A percentile compares a stretch with the other conserved stretches of the same genome.
Conservation (phyloP, 2,113 vertebrate genomes). For the Lonchura striata region DNA sequence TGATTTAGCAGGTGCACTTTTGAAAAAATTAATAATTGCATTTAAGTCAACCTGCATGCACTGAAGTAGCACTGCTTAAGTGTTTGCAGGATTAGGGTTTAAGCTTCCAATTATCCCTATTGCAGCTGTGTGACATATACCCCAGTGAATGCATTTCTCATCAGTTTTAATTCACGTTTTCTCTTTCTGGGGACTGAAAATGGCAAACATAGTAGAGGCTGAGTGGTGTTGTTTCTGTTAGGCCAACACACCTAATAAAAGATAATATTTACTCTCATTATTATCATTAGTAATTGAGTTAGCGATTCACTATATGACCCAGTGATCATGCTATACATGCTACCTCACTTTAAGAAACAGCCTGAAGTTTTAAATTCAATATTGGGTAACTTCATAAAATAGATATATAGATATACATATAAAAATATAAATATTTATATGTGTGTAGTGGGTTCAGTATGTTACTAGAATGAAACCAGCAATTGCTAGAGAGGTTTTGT, state of each 20-base stretch:
- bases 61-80: conserved; percentile 30
- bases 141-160: conserved; percentile 9
- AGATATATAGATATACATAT: no score
- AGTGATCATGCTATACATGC: not conserved
- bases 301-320: not conserved
- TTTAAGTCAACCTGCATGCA: conserved; percentile 34
- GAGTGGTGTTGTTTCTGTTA: not conserved
- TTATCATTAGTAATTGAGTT: not conserved
- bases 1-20: not conserved
- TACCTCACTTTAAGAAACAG: not conserved
- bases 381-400: not conserved
- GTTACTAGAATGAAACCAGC: not conserved
- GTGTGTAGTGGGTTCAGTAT: not conserved
- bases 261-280: conserved; percentile 11
- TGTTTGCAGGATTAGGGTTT: conserved; percentile 43
- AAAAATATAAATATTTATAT: not conserved
- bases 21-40: conserved; percentile 31
- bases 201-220: not conserved
- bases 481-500: not conserved
- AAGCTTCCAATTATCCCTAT: conserved; percentile 41
- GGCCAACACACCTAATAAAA: not conserved
- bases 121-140: conserved; percentile 21
- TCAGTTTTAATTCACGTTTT: conserved; percentile 33
- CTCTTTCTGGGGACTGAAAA: conserved; percentile 9
- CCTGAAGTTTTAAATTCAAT: not conserved